Percentiles rank a stretch among this genome's conserved stretches.
Evolutionary conservation across 2,113 vertebrate genomes (phyloP).

Genomic region (Pongo abelii): DNA sequence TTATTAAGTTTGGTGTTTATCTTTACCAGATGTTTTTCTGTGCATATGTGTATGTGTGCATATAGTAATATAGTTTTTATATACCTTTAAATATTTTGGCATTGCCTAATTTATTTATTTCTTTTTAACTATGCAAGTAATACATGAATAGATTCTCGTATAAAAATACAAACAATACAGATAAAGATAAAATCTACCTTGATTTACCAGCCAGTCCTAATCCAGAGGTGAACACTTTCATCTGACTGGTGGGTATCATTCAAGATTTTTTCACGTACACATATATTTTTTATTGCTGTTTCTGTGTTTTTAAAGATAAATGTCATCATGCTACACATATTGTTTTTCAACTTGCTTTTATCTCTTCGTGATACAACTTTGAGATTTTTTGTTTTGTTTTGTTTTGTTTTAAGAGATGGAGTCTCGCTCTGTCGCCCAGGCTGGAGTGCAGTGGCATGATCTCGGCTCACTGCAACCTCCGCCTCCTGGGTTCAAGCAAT

Average conservation of each 20-base stretch:
- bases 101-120: background rate
- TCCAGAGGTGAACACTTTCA: background rate
- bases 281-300: background rate
- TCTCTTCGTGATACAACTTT: background rate
- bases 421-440: too few species aligned
- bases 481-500: too few species aligned
- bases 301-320: constrained; percentile 2
- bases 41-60: background rate
- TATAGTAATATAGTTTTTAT: constrained; percentile 16
- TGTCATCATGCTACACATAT: background rate
- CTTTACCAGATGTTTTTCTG: constrained; percentile 7
- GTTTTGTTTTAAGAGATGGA: background rate
- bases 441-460: too few species aligned
- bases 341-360: background rate
- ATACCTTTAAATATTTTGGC: background rate
- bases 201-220: background rate
- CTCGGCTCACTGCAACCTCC: too few species aligned
- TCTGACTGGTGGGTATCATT: background rate
- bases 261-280: background rate
- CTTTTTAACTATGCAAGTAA: constrained; percentile 10
- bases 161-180: background rate
- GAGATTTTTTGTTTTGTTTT: background rate
- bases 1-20: background rate
- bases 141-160: background rate
- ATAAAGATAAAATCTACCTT: constrained; percentile 10